Conservation (phyloP, 2,113 vertebrate genomes). For the Spea multiplicata region DNA sequence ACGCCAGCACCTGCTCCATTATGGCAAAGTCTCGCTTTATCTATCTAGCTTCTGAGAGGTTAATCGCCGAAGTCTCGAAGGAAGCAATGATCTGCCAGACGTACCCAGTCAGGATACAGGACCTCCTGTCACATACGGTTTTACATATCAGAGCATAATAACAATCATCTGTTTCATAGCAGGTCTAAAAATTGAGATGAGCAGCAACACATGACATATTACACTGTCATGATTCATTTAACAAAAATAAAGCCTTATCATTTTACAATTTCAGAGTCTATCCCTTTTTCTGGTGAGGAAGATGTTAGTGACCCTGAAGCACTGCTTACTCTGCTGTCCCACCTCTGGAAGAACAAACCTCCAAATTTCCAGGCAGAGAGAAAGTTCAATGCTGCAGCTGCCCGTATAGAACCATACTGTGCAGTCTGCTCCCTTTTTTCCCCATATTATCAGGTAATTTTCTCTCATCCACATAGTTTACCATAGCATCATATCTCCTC, state of each 20-base stretch:
- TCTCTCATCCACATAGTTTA: background rate
- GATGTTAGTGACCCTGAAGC: conserved; percentile 68
- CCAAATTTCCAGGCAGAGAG: conserved; percentile 84
- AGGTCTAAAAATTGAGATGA: no score
- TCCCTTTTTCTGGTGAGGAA: conserved; percentile 75
- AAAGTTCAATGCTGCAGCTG: conserved; percentile 83
- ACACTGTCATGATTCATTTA: no score
- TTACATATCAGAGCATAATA: no score
- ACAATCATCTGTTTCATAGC: no score
- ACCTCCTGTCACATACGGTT: no score
- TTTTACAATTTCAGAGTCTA: conserved; percentile 58
- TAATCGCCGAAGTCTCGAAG: no score
- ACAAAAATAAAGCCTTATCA: background rate
- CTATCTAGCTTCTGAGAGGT: no score
- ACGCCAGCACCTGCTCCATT: no score
- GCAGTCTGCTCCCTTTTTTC: conserved; percentile 91
- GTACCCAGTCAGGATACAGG: no score
- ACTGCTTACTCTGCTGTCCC: conserved; percentile 73
- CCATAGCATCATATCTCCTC: background rate
- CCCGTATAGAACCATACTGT: conserved; percentile 81
- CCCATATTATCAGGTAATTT: conserved; percentile 75
- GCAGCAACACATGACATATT: no score
- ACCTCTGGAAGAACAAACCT: conserved; percentile 82
- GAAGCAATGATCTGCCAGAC: no score
- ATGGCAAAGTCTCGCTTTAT: no score